Conservation (phyloP, 2,888 invertebrate genomes). For the Lordiphosa andalusiaca region DNA sequence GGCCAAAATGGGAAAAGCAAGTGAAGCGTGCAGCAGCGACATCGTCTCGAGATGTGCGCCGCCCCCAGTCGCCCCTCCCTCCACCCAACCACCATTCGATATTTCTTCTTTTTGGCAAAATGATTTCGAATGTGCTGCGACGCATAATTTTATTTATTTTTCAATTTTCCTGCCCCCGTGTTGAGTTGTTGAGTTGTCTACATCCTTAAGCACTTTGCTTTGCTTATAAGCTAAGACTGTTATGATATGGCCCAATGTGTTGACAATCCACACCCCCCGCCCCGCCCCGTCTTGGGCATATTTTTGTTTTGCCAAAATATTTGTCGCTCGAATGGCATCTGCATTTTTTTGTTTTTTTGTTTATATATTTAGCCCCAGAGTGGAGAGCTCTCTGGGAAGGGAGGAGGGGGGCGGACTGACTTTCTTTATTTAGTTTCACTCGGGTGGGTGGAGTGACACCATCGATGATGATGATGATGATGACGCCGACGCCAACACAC, state of each 20-base stretch:
- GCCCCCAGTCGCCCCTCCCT: background rate
- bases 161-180: slow-evolving; percentile 54
- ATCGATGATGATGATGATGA: slow-evolving; percentile 17
- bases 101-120: slow-evolving; percentile 31
- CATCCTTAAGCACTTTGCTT: slow-evolving; percentile 47
- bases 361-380: slow-evolving; percentile 33
- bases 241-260: slow-evolving; percentile 49
- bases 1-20: slow-evolving; percentile 36
- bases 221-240: slow-evolving; percentile 53
- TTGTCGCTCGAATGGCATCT: slow-evolving; percentile 63
- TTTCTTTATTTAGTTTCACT: slow-evolving; percentile 33
- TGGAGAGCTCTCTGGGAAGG: slow-evolving; percentile 32
- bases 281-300: slow-evolving; percentile 20
- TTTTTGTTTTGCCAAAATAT: slow-evolving; percentile 65
- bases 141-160: slow-evolving; percentile 73
- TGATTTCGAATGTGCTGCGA: slow-evolving; percentile 60
- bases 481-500: slow-evolving; percentile 54
- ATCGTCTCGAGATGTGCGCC: slow-evolving; percentile 9
- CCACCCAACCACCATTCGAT: background rate
- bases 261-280: slow-evolving; percentile 40
- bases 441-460: slow-evolving; percentile 28
- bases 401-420: background rate
- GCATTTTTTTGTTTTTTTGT: slow-evolving; percentile 24
- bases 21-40: slow-evolving; percentile 45
- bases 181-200: slow-evolving; percentile 25